Evolutionary conservation across 2,888 invertebrate genomes (phyloP).

Genomic region (Chirona hameri): DNA sequence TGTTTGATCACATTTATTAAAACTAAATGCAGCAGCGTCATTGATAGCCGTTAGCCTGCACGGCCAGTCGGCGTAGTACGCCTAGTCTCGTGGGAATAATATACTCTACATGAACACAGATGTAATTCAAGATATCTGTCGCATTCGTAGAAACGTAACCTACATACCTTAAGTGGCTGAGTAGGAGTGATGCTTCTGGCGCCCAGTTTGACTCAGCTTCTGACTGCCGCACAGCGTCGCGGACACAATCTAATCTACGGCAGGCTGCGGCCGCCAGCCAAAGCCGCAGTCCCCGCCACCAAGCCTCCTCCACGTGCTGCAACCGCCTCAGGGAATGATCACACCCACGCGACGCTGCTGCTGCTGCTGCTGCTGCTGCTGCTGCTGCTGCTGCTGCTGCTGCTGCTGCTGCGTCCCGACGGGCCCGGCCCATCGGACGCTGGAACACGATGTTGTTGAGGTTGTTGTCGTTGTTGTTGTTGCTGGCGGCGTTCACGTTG

Average conservation of each 20-base stretch:
- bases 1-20: no score
- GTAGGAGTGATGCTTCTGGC: not conserved
- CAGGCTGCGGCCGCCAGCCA: not conserved
- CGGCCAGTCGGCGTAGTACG: no score
- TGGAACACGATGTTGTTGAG: constrained; percentile 33
- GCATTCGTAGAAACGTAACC: no score
- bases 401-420: not conserved
- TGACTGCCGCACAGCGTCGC: no score
- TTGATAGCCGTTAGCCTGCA: no score
- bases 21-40: no score
- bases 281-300: not conserved
- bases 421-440: constrained; percentile 30
- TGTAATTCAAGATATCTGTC: no score
- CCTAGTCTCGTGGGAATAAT: no score
- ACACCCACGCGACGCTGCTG: not conserved
- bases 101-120: no score
- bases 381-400: no score
- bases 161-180: not conserved
- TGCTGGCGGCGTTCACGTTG: constrained; percentile 33
- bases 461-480: constrained; percentile 35
- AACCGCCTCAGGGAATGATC: not conserved
- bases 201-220: not conserved
- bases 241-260: not conserved
- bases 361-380: no score
- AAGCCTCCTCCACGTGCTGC: constrained; percentile 1